A percentile compares a stretch with the other conserved stretches of the same genome.
Evolutionary conservation across 2,888 invertebrate species (phyloP).

Genomic region (Ommatoiulus sabulosus): DNA sequence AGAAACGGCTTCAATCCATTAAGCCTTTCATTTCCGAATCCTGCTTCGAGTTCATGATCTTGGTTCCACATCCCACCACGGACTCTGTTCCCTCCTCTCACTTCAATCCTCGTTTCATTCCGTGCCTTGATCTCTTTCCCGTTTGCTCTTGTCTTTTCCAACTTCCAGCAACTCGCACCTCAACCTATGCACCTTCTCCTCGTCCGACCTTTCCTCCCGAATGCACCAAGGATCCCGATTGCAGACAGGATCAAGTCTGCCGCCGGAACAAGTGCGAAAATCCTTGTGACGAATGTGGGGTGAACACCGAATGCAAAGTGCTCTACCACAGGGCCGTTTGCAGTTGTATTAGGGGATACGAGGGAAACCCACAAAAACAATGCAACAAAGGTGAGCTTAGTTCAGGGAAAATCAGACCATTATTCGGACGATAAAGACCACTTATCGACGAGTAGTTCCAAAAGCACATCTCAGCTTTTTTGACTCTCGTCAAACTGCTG

Average conservation of each 20-base stretch:
- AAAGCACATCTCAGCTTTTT: neutral
- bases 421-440: neutral
- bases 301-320: conserved; percentile 85
- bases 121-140: neutral
- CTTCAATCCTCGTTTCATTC: neutral
- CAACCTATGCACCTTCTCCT: conserved; percentile 3
- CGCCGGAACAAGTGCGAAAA: conserved; percentile 83
- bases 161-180: conserved; percentile 20
- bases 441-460: neutral
- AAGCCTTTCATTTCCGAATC: neutral
- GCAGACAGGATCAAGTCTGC: conserved; percentile 69
- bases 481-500: neutral
- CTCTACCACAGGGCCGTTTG: conserved; percentile 86
- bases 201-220: conserved; percentile 45
- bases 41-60: neutral
- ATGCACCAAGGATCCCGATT: conserved; percentile 58
- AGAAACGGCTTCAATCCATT: neutral
- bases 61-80: neutral
- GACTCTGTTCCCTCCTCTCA: neutral
- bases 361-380: conserved; percentile 64
- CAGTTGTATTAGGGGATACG: conserved; percentile 86
- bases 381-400: conserved; percentile 58
- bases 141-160: neutral
- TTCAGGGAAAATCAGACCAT: neutral
- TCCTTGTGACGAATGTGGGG: conserved; percentile 85